Evolutionary conservation across 2,797 vertebrate species (phyloP), one percentile per base, ranked within the genome.

Genomic region (Micropoecilia bifurca): DNA sequence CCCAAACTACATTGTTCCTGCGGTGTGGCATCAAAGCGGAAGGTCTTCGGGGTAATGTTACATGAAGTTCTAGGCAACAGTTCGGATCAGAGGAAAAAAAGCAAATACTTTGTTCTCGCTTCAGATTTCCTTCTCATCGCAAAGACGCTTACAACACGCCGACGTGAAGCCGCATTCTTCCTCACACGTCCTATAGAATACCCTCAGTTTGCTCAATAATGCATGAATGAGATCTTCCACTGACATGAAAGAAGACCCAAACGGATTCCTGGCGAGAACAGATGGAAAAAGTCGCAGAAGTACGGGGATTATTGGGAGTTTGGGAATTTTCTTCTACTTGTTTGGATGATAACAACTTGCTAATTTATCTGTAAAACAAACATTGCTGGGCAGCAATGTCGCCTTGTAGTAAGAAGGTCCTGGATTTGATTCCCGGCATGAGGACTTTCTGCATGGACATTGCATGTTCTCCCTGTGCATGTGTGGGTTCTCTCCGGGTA

Each of bases 191-290:
- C 85, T 90, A 92, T 90, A 88, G 86, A 91, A 88, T 63, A 77
- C 75, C 90, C 91, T 93, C 91, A 92, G 74, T 94, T 92, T 89
- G 87, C 86, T 95, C 92, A 95, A 95, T 95, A 95, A 95, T 94
- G 92, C 92, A 95, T 95, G 93, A 93, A 93, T 18, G 48, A 93
- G 92, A 82, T 90, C 55, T 88, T 93, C 91, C 75, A 90, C 88
- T 89, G 93, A 93, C 91, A 93, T 92, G 93, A 94, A 93, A 94
- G 91, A 72, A 83, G 85, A 93, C 84, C 88, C 84, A 43, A 82
- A 92, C 86, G 82, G 91, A 92, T 93, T 94, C 85, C 92, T 87
- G 91, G 92, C 86, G 92, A 83, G 82, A 93, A 90, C 33, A 85
- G 89, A 94, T 76, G 80, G 68, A 75, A 87, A 88, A 81, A 77